phyloP scores from a whole-genome alignment of 2,113 vertebrate species.

The Cricetomys ansorgei region DNA sequence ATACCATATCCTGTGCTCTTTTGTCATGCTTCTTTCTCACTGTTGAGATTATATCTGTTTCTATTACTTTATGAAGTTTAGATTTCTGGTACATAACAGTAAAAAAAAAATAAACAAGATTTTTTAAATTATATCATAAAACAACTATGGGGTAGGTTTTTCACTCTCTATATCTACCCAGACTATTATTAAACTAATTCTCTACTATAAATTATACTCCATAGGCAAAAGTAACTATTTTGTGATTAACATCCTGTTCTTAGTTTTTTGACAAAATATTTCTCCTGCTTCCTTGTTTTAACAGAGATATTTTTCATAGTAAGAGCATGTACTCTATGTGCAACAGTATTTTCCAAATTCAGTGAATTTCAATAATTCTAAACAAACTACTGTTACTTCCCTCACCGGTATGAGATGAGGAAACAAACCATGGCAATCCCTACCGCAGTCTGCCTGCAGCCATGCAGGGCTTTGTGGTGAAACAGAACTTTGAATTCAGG shows the following conservation, averaged over 20 bases:
- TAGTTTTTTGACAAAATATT: background rate
- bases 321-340: background rate
- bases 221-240: background rate
- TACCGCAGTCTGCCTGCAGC: background rate
- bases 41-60: background rate
- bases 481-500: background rate
- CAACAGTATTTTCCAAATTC: background rate
- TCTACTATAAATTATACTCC: background rate
- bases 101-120: constrained; percentile 5
- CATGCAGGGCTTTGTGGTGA: background rate
- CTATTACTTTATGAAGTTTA: background rate
- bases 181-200: constrained; percentile 12
- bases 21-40: background rate
- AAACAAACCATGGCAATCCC: background rate
- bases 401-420: background rate
- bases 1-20: background rate
- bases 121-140: constrained; percentile 1
- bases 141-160: background rate
- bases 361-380: background rate
- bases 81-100: background rate
- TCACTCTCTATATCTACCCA: background rate
- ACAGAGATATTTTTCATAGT: background rate
- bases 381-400: background rate
- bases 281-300: background rate
- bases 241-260: background rate